Conservation (phyloP, 2,888 invertebrate species). For the Bembecia ichneumoniformis region DNA sequence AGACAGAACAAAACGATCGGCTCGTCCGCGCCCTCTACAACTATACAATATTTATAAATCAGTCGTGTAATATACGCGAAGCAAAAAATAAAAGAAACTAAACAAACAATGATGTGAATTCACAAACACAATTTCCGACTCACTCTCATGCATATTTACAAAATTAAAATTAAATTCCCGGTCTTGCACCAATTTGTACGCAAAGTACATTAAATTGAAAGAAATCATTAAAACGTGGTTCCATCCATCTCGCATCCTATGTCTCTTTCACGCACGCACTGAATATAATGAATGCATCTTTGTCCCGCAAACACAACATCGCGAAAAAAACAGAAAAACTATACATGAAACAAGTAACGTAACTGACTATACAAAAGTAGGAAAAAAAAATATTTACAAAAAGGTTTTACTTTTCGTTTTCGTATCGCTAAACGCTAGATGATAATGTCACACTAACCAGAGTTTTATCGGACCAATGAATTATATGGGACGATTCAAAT, state of each 20-base stretch:
- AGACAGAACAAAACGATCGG: no score
- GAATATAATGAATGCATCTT: slow-evolving; percentile 8
- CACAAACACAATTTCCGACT: slow-evolving; percentile 2
- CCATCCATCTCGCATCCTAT: background rate
- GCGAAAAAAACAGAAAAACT: slow-evolving; percentile 54
- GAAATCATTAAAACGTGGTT: no score
- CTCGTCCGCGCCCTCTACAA: no score
- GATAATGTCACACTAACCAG: slow-evolving; percentile 1
- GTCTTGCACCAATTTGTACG: no score
- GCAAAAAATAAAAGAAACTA: background rate
- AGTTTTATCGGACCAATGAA: background rate
- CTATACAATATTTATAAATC: background rate
- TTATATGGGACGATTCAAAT: background rate
- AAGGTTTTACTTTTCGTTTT: slow-evolving; percentile 20
- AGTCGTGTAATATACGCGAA: background rate
- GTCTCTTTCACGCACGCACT: slow-evolving; percentile 10
- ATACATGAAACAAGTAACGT: slow-evolving; percentile 34
- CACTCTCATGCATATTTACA: slow-evolving; percentile 8
- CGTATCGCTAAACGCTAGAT: slow-evolving; percentile 14
- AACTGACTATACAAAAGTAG: slow-evolving; percentile 55
- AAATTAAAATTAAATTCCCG: no score
- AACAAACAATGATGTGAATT: background rate
- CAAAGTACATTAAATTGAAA: no score
- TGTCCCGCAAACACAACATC: slow-evolving; percentile 10
- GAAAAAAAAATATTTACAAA: slow-evolving; percentile 38